phyloP scores from a whole-genome alignment of 2,797 vertebrate species.

The Poecile montanus region DNA sequence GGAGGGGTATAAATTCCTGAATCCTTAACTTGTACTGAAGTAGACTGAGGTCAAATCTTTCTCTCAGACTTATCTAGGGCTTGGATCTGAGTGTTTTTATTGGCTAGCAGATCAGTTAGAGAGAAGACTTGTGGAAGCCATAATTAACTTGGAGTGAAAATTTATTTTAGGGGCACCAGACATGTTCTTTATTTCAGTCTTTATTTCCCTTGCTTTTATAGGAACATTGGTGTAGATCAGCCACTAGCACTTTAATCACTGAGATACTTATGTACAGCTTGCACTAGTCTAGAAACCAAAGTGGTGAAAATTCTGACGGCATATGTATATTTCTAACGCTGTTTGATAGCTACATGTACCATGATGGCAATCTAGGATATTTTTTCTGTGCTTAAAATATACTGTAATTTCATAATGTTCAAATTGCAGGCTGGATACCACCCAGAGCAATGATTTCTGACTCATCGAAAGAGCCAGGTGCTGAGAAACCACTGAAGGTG shows the following conservation, averaged over 20 bases:
- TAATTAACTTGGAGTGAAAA: background rate
- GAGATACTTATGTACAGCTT: accelerated
- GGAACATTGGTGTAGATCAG: background rate
- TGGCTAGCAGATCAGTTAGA: background rate
- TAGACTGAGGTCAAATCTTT: background rate
- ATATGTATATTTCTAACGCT: background rate
- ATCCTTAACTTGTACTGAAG: background rate
- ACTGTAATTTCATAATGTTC: background rate
- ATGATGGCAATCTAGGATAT: background rate
- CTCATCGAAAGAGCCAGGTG: background rate
- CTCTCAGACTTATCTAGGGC: background rate
- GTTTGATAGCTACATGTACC: background rate
- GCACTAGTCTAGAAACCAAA: background rate
- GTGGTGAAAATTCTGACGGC: background rate
- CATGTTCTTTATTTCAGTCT: background rate
- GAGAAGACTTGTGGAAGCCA: background rate
- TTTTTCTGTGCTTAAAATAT: background rate
- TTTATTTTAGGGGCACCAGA: background rate
- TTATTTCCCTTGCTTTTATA: background rate
- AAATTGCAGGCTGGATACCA: background rate
- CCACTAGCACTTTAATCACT: background rate
- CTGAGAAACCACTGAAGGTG: background rate
- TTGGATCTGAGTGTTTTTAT: background rate
- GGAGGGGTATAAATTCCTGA: background rate
- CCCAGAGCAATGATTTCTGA: background rate